Percentiles rank a stretch among this genome's conserved stretches.
These are phyloP conservation scores for Metellina segmentata DNA, from an alignment of 2,888 invertebrate genomes.

Conservation along the genomic window DNA sequence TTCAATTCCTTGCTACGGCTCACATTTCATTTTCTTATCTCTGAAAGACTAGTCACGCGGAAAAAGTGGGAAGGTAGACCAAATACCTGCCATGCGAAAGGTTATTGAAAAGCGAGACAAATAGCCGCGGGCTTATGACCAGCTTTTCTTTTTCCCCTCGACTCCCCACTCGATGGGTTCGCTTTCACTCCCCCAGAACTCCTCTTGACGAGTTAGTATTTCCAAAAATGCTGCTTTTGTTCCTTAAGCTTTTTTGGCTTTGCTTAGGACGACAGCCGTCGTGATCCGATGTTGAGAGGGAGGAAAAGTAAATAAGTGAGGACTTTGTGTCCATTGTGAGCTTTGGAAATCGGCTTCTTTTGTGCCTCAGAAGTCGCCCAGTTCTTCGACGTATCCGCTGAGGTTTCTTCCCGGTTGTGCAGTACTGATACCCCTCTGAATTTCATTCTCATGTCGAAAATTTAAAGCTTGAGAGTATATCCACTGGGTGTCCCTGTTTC, in stretches of 20 bases:
- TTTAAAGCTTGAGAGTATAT: not conserved
- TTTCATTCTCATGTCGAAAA: not conserved
- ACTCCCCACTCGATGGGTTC: not conserved
- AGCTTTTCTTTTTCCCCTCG: slow-evolving; percentile 1
- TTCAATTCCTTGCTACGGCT: slow-evolving; percentile 32
- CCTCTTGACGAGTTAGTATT: slow-evolving; percentile 46
- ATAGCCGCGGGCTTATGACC: slow-evolving; percentile 48
- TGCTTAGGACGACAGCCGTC: not conserved
- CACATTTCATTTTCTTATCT: slow-evolving; percentile 72
- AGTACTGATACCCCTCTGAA: not conserved
- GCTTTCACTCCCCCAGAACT: not conserved
- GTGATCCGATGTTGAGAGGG: not conserved
- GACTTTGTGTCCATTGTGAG: slow-evolving; percentile 43
- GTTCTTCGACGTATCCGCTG: not conserved
- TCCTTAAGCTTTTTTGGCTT: not conserved
- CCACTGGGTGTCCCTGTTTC: too few relatives aligned
- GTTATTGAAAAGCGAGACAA: slow-evolving; percentile 74
- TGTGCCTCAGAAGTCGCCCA: slow-evolving; percentile 34
- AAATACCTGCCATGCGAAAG: slow-evolving; percentile 62
- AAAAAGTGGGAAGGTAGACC: slow-evolving; percentile 55
- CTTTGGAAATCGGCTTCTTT: slow-evolving; percentile 47
- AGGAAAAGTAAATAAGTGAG: slow-evolving; percentile 22
- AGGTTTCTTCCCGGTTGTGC: not conserved
- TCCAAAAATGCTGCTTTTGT: slow-evolving; percentile 37
- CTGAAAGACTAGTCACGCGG: slow-evolving; percentile 45